Evolutionary conservation across 2,113 vertebrate species (phyloP).

Genomic region (Aldabrachelys gigantea): DNA sequence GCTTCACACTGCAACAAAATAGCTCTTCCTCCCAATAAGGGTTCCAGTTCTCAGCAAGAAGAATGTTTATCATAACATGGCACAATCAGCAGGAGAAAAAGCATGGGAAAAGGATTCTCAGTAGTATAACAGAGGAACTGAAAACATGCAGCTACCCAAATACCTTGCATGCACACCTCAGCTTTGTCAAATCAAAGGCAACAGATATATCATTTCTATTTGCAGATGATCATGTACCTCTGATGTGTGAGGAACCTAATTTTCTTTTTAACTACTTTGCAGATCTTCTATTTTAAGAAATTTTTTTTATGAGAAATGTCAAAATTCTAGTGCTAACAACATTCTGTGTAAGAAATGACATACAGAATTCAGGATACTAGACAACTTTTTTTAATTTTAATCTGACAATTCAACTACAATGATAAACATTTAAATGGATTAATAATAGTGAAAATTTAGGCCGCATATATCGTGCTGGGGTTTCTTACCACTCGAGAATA

Average conservation of each 20-base stretch:
- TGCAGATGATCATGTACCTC: slow-evolving; percentile 63
- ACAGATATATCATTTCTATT: slow-evolving; percentile 71
- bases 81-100: background rate
- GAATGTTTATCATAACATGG: background rate
- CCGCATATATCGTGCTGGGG: background rate
- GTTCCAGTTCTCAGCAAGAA: background rate
- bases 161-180: slow-evolving; percentile 51
- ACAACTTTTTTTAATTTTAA: background rate
- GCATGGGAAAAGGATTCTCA: background rate
- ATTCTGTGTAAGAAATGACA: slow-evolving; percentile 28
- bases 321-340: slow-evolving; percentile 33
- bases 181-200: slow-evolving; percentile 63
- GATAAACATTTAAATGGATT: background rate
- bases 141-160: slow-evolving; percentile 27
- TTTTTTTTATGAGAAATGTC: slow-evolving; percentile 57
- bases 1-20: background rate
- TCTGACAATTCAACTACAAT: background rate
- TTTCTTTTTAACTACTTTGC: slow-evolving; percentile 63
- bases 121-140: slow-evolving; percentile 1
- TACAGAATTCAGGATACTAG: background rate
- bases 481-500: background rate
- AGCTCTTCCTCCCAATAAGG: background rate
- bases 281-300: slow-evolving; percentile 56
- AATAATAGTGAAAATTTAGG: background rate
- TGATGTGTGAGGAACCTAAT: slow-evolving; percentile 63